Conservation (phyloP, 2,797 vertebrate genomes). For the Vireo griseus region DNA sequence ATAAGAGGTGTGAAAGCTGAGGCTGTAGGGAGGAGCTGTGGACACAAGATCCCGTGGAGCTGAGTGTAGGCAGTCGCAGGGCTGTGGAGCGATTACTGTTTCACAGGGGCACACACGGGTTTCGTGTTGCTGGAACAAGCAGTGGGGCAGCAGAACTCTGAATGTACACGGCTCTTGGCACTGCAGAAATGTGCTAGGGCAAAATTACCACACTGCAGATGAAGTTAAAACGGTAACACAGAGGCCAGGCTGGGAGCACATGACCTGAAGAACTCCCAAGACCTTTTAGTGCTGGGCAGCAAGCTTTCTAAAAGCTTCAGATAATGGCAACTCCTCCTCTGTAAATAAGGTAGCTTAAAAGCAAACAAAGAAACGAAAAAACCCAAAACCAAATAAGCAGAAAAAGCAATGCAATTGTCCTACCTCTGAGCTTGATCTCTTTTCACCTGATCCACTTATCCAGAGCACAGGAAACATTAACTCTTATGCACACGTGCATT, state of each 20-base stretch:
- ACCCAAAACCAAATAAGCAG: background rate
- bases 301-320: background rate
- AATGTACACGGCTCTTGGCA: rapidly evolving
- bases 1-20: background rate
- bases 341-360: background rate
- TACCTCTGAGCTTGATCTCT: slow-evolving; percentile 12
- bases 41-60: background rate
- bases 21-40: background rate
- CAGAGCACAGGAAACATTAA: slow-evolving; percentile 1
- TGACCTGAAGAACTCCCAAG: background rate
- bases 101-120: background rate
- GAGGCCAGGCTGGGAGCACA: background rate
- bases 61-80: rapidly evolving
- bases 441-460: slow-evolving; percentile 15
- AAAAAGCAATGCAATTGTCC: background rate
- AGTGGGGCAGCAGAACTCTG: background rate
- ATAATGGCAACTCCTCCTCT: background rate
- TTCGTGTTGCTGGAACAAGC: background rate
- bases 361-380: background rate
- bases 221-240: rapidly evolving
- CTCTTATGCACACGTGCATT: background rate
- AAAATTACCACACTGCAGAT: background rate
- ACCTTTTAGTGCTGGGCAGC: background rate
- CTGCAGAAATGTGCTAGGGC: background rate
- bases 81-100: background rate